phyloP scores from a whole-genome alignment of 2,113 vertebrate species.

The Dasyornis broadbenti region DNA sequence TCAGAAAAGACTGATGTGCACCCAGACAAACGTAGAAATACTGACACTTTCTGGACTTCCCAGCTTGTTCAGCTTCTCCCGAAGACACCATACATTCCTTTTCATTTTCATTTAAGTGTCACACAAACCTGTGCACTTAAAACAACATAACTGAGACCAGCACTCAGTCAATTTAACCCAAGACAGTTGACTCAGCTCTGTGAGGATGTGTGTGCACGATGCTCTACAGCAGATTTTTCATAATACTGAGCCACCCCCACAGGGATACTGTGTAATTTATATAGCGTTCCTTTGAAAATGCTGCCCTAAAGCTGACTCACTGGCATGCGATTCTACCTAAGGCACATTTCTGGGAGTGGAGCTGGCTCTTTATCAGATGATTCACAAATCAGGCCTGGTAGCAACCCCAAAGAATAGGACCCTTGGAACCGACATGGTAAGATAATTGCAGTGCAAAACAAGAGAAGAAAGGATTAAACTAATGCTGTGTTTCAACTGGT shows the following conservation, averaged over 20 bases:
- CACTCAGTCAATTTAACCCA: not conserved
- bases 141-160: not conserved
- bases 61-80: not conserved
- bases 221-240: not conserved
- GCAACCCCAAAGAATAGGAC: not conserved
- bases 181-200: not conserved
- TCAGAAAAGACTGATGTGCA: not conserved
- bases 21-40: not conserved
- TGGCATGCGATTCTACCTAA: not conserved
- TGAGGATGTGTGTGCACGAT: not conserved
- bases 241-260: not conserved
- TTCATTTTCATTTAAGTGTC: not conserved
- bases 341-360: constrained; percentile 38
- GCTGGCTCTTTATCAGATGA: constrained; percentile 37
- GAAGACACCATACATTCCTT: not conserved
- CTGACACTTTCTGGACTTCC: not conserved
- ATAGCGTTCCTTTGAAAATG: constrained; percentile 28
- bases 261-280: constrained; percentile 15
- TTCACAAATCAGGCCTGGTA: constrained; percentile 30
- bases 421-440: rapidly evolving
- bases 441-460: not conserved
- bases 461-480: constrained; percentile 20
- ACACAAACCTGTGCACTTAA: not conserved
- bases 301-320: constrained; percentile 46
- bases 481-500: not conserved